Evolutionary conservation across 2,888 invertebrate genomes (phyloP), one percentile per base, ranked within the genome.

Genomic region (Folsomia manolachei): DNA sequence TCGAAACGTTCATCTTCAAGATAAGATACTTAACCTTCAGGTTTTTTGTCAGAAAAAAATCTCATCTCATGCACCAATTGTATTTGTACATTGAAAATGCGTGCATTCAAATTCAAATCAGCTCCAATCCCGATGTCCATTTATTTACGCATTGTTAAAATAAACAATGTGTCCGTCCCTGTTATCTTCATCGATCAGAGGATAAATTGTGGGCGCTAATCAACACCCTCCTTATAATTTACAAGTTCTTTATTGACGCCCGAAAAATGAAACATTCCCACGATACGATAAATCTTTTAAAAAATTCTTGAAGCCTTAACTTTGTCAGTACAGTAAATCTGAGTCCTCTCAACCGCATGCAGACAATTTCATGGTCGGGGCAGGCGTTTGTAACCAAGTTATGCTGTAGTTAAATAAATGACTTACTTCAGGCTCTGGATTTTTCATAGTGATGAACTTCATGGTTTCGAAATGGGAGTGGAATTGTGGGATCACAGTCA

Each of bases 401-500:
- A 39, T 39, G n/a, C n/a, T 14, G 39, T 14, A 39, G 14, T 39
- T 39, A 39, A 39, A 9, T 39, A 39, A 39, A 39, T 39, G 14
- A 39, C 76, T 77, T 71, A 80, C 80, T 74, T 80, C 79, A 64
- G 79, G 73, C 27, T 75, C 69, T 56, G 80, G 78, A 72, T 77
- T 80, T 71, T 80, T 80, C 78, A 78, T 80, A 70, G 79, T 79
- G 73, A 80, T 70, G 69, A 80, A 79, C 71, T 79, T 78, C 80
- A 80, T 80, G 1, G 80, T 80, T 67, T 80, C 80, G 68, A 78
- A 80, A 70, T 80, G 80, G 23, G 80, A 80, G 72, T 80, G 80
- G 66, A 80, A 78, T 68, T 79, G 77, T 51, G 80, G 79, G 69
- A 80, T 80, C 77, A 79, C 78, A 71, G 80, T 80, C 74, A 80